These are phyloP conservation scores for Chionis minor DNA, from an alignment of 2,113 vertebrate species.

Conservation along the genomic window DNA sequence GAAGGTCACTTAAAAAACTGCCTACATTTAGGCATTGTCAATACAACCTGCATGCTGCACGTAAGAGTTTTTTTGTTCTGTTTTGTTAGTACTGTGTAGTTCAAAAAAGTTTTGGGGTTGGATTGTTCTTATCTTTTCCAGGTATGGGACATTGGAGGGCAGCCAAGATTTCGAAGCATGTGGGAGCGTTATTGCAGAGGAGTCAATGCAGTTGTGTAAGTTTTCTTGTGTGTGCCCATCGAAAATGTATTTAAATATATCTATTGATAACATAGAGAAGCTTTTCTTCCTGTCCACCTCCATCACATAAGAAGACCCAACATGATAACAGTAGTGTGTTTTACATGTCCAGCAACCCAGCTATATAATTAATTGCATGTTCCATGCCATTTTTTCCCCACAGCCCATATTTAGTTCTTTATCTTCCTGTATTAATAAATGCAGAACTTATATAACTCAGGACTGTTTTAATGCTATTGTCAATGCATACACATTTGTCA, in stretches of 20 bases:
- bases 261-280: not conserved
- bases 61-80: not conserved
- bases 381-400: not conserved
- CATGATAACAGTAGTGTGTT: not conserved
- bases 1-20: not conserved
- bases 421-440: not conserved
- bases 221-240: not conserved
- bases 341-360: not conserved
- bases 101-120: not conserved
- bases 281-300: not conserved
- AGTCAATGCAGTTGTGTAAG: slow-evolving; percentile 78
- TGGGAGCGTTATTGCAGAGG: slow-evolving; percentile 79
- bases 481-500: not conserved
- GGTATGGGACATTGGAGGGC: slow-evolving; percentile 77
- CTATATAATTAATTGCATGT: not conserved
- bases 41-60: not conserved
- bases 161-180: slow-evolving; percentile 72
- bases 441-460: not conserved
- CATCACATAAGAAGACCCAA: not conserved
- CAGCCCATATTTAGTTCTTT: not conserved
- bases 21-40: not conserved
- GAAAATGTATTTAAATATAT: not conserved
- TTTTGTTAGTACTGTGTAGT: not conserved
- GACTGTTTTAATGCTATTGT: not conserved
- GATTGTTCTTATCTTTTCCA: slow-evolving; percentile 18